Evolutionary conservation across 53 echinoderm and acorn worm species (phyloP).

Genomic region (Arbacia lixula): DNA sequence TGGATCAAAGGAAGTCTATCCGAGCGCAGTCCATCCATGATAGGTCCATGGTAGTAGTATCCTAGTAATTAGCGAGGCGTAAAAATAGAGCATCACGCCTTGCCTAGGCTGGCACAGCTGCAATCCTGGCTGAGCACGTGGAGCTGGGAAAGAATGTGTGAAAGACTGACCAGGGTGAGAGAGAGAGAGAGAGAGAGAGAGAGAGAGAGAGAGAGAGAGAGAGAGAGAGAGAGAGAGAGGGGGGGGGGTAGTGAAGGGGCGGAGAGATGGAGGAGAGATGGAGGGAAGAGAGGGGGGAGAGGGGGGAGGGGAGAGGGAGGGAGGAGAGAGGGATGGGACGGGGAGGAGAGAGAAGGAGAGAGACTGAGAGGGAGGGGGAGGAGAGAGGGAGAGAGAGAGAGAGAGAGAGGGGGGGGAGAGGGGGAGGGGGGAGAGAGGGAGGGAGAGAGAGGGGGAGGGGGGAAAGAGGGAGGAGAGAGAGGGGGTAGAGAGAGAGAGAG

Average conservation of each 20-base stretch:
- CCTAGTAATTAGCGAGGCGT: too few relatives aligned
- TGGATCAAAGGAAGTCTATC: too few relatives aligned
- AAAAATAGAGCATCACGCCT: neutral
- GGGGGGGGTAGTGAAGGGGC: neutral
- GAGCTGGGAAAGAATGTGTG: too few relatives aligned
- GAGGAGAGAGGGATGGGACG: neutral
- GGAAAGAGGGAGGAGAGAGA: neutral
- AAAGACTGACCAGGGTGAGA: neutral
- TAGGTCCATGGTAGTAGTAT: too few relatives aligned
- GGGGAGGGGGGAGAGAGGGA: neutral
- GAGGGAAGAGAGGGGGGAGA: neutral
- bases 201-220: neutral
- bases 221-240: neutral
- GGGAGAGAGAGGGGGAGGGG: neutral
- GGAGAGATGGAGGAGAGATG: neutral
- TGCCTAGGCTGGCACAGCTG: neutral
- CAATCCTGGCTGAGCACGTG: neutral
- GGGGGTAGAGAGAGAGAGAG: neutral
- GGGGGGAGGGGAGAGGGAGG: neutral
- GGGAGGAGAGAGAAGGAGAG: neutral
- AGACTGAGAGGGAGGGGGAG: neutral
- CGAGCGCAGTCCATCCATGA: too few relatives aligned
- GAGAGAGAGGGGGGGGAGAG: neutral
- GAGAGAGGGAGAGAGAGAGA: neutral
- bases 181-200: neutral